These are phyloP conservation scores for Lamproptera curius DNA, from an alignment of 2,888 invertebrate genomes.

Conservation along the genomic window DNA sequence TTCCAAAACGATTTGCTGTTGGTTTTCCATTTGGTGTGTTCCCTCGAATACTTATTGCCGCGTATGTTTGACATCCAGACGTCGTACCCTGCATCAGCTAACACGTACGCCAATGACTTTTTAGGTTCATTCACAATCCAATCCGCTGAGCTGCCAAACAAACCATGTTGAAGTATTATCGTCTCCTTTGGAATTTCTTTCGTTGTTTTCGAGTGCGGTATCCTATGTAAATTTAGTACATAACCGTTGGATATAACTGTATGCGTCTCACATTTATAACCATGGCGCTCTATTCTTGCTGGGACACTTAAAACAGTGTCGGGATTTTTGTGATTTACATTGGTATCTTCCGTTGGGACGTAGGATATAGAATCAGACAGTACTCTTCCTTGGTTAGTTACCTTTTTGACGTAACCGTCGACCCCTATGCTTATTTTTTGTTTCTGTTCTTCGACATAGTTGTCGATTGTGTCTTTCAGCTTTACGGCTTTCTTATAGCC, in stretches of 20 bases:
- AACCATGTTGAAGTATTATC: constrained; percentile 88
- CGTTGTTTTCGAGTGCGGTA: constrained; percentile 74
- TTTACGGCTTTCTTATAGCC: constrained; percentile 44
- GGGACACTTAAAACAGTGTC: constrained; percentile 56
- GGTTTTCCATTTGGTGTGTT: constrained; percentile 76
- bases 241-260: constrained; percentile 88
- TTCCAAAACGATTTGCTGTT: constrained; percentile 83
- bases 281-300: constrained; percentile 67
- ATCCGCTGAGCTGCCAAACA: constrained; percentile 86
- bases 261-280: constrained; percentile 85
- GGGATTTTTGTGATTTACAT: constrained; percentile 44
- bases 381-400: no score
- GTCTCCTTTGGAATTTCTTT: constrained; percentile 42
- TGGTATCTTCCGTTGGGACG: constrained; percentile 35
- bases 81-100: constrained; percentile 84
- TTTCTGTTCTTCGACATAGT: no score
- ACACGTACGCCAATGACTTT: constrained; percentile 81
- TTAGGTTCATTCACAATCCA: constrained; percentile 86
- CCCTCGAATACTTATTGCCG: constrained; percentile 86
- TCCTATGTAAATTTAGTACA: constrained; percentile 87
- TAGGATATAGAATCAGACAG: constrained; percentile 45
- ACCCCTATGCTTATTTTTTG: no score
- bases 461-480: no score
- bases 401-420: no score
- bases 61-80: constrained; percentile 91